Percentiles rank a stretch among this genome's conserved stretches.
Conservation (phyloP, 2,113 vertebrate genomes). For the Meleagris gallopavo region DNA sequence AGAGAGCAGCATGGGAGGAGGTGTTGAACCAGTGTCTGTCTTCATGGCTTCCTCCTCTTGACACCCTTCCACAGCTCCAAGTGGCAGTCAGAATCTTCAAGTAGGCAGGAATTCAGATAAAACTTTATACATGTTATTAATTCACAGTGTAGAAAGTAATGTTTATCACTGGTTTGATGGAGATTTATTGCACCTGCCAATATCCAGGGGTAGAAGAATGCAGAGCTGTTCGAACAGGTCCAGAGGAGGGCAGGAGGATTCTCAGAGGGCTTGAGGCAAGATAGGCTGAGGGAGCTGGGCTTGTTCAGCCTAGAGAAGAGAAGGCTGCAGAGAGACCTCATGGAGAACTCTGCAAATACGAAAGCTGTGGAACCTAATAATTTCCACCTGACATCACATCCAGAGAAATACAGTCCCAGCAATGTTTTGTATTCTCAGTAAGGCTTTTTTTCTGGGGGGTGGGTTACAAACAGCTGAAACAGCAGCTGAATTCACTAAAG, state of each 20-base stretch:
- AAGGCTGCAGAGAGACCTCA: too few relatives aligned
- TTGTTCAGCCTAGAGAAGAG: too few relatives aligned
- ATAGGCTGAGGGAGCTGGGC: too few relatives aligned
- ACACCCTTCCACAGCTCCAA: too few relatives aligned
- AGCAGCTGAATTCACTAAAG: neutral
- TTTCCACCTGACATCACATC: fast-evolving
- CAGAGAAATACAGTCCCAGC: neutral
- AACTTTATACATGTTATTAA: neutral
- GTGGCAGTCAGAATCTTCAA: neutral
- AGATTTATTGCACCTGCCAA: neutral
- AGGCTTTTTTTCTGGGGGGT: neutral
- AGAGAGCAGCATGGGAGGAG: neutral
- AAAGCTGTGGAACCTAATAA: neutral
- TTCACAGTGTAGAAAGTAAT: neutral
- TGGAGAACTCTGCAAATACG: neutral
- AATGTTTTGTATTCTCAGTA: neutral
- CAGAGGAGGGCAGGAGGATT: too few relatives aligned
- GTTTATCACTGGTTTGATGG: neutral
- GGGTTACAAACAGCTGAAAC: neutral
- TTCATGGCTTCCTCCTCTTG: neutral
- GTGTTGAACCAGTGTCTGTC: neutral
- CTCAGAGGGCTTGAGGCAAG: too few relatives aligned
- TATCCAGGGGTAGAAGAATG: too few relatives aligned
- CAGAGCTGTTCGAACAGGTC: too few relatives aligned
- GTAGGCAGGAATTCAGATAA: neutral